Conservation (phyloP, 1,140 invertebrate species). For the Maniola jurtina region DNA sequence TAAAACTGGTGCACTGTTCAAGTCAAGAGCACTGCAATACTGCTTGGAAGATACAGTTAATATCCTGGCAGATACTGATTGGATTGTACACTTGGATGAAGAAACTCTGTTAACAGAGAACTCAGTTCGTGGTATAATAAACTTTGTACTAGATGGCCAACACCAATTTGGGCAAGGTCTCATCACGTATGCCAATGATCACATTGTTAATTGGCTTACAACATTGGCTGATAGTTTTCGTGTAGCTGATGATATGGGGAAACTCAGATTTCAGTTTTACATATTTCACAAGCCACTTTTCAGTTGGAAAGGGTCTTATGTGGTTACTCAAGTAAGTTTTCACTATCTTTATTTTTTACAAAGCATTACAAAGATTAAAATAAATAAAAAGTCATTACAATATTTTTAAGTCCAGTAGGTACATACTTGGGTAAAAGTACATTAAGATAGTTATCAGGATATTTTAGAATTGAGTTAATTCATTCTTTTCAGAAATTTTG, state of each 20-base stretch:
- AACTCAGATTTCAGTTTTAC: slow-evolving; percentile 94
- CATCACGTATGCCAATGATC: slow-evolving; percentile 98
- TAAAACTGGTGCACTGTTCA: slow-evolving; percentile 95
- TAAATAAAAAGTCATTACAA: no score
- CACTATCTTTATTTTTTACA: no score
- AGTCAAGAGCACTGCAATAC: slow-evolving; percentile 97
- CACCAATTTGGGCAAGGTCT: slow-evolving; percentile 98
- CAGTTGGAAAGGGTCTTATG: slow-evolving; percentile 98
- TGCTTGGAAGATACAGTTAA: slow-evolving; percentile 96
- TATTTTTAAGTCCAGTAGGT: no score
- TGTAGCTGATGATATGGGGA: slow-evolving; percentile 98
- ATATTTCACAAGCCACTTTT: slow-evolving; percentile 97
- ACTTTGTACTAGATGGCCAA: slow-evolving; percentile 96
- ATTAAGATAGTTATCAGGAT: no score
- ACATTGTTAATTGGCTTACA: slow-evolving; percentile 98
- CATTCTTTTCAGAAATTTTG: no score
- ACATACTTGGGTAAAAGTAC: no score
- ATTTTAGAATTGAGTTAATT: no score
- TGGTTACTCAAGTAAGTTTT: slow-evolving; percentile 90
- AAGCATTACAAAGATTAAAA: no score
- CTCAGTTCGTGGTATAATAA: slow-evolving; percentile 93
- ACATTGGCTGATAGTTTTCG: slow-evolving; percentile 97
- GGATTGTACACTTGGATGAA: slow-evolving; percentile 99
- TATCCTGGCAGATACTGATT: slow-evolving; percentile 92
- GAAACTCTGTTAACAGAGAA: slow-evolving; percentile 97